A percentile compares a stretch with the other conserved stretches of the same genome.
Conservation (phyloP, 2,888 invertebrate genomes). For the Shargacucullia verbasci region DNA sequence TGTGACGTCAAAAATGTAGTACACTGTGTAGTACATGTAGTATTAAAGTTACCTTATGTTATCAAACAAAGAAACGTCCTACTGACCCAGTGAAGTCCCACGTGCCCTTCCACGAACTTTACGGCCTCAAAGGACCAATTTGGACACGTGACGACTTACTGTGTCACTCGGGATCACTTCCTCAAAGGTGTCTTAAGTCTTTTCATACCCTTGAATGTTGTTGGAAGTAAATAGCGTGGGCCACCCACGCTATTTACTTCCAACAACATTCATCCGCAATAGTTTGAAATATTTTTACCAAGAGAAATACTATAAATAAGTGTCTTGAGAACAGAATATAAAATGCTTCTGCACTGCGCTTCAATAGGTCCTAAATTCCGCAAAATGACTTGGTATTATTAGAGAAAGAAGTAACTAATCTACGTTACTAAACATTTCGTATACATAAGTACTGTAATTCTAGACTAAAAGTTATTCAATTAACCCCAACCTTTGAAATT, state of each 20-base stretch:
- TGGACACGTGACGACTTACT: conserved; percentile 14
- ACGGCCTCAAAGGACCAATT: conserved; percentile 15
- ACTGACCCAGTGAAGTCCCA: conserved; percentile 15
- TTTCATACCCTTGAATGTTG: not conserved
- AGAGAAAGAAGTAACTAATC: not conserved
- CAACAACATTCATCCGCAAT: too few relatives aligned
- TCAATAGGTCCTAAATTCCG: not conserved
- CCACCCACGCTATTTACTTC: too few relatives aligned
- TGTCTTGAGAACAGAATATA: too few relatives aligned
- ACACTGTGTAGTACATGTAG: not conserved
- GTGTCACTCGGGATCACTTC: conserved; percentile 14
- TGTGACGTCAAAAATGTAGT: too few relatives aligned
- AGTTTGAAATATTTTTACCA: not conserved
- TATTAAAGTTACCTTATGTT: not conserved
- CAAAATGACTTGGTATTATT: not conserved
- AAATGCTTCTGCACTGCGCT: too few relatives aligned
- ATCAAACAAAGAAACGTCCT: conserved; percentile 2
- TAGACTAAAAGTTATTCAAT: conserved; percentile 37
- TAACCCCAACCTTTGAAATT: conserved; percentile 31
- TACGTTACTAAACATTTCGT: too few relatives aligned
- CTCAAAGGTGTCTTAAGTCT: not conserved
- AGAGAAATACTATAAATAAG: not conserved
- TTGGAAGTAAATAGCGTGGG: not conserved
- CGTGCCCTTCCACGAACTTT: conserved; percentile 11
- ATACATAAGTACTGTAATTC: conserved; percentile 3